phyloP scores from a whole-genome alignment of 2,797 vertebrate genomes.

The Labeo calbasu region DNA sequence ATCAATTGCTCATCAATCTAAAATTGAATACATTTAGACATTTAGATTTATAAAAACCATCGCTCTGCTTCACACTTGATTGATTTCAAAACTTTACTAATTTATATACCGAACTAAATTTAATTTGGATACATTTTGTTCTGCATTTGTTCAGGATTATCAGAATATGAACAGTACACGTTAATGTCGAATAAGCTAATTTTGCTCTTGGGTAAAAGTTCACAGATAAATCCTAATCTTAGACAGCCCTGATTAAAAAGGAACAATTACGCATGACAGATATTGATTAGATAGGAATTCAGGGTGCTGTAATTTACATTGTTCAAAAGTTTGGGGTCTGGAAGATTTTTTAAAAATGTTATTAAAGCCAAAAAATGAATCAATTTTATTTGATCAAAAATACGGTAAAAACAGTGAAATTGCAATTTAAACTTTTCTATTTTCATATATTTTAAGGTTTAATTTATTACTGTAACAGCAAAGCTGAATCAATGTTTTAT shows the following conservation, averaged over 20 bases:
- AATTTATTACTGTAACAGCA: not conserved
- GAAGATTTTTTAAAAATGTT: too few species aligned
- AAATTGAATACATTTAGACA: not conserved
- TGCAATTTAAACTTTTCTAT: not conserved
- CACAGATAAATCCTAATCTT: conserved; percentile 27
- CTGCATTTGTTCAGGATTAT: not conserved
- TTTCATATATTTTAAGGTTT: not conserved
- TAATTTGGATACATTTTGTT: not conserved
- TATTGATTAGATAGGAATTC: conserved; percentile 11
- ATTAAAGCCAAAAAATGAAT: not conserved
- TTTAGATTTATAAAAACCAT: not conserved
- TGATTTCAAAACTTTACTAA: not conserved
- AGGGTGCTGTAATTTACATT: not conserved
- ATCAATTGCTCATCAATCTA: not conserved
- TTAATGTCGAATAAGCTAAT: not conserved
- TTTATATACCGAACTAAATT: not conserved
- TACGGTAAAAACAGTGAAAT: not conserved
- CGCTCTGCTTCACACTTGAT: not conserved
- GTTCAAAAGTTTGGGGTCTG: not conserved
- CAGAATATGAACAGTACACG: not conserved
- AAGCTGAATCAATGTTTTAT: not conserved
- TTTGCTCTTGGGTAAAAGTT: conserved; percentile 29
- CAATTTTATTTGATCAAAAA: not conserved
- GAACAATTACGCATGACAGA: not conserved
- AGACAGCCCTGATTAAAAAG: not conserved